Conservation (phyloP, 2,113 vertebrate genomes). For the Haemorhous mexicanus region DNA sequence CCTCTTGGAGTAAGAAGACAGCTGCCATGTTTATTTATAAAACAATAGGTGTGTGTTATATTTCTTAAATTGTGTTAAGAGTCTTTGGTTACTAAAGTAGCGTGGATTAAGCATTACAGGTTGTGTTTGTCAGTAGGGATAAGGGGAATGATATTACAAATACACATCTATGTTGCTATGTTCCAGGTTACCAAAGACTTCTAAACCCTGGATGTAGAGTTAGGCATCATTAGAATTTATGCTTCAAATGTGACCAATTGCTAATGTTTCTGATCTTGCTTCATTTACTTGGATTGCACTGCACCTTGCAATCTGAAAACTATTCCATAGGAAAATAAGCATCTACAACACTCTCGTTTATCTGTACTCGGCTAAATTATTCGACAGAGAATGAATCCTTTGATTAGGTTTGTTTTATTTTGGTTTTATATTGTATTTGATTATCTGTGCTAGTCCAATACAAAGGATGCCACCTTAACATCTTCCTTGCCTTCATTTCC, state of each 20-base stretch:
- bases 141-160: neutral
- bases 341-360: neutral
- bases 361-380: neutral
- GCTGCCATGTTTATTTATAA: neutral
- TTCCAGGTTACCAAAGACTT: neutral
- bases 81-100: neutral
- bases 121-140: neutral
- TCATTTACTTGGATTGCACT: neutral
- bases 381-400: neutral
- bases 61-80: neutral
- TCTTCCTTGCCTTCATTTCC: neutral
- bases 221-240: neutral
- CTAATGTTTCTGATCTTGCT: neutral
- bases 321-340: neutral
- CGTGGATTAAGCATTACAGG: neutral
- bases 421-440: neutral
- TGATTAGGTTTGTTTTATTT: neutral
- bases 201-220: neutral
- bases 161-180: neutral
- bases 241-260: neutral
- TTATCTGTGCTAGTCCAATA: neutral
- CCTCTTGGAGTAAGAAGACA: neutral
- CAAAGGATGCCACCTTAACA: accelerated
- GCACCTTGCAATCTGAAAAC: neutral
- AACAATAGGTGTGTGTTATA: neutral